Conservation (phyloP, 2,113 vertebrate genomes). For the Chamaetylas fuelleborni region DNA sequence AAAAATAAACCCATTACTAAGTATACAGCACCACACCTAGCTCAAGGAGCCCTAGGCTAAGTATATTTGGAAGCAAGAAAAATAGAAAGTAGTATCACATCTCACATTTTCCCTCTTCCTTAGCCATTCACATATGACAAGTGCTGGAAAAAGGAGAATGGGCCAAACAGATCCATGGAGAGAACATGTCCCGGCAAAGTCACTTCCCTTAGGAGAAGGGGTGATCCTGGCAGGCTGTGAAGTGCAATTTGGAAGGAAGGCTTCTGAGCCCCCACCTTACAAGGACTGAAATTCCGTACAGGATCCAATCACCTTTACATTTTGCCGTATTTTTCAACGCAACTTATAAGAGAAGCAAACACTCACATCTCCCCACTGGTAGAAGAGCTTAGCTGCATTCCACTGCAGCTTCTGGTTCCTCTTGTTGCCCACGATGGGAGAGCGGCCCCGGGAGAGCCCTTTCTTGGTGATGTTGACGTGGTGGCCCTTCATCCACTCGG, state of each 20-base stretch:
- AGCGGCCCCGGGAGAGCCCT: slow-evolving; percentile 91
- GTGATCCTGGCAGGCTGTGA: background rate
- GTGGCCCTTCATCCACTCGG: slow-evolving; percentile 99
- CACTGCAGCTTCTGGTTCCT: slow-evolving; percentile 98
- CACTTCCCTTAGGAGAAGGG: background rate
- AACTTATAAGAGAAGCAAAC: background rate
- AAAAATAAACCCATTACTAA: background rate
- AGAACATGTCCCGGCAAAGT: background rate
- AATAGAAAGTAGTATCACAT: background rate
- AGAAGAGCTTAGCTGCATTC: slow-evolving; percentile 97
- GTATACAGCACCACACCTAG: background rate
- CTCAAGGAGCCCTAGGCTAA: background rate
- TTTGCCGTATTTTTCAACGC: background rate
- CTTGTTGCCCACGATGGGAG: slow-evolving; percentile 93
- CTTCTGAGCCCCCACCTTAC: background rate
- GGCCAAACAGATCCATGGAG: background rate
- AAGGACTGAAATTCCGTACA: background rate
- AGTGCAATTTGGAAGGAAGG: background rate
- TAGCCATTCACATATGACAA: background rate
- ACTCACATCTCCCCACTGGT: slow-evolving; percentile 98
- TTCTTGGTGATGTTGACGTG: slow-evolving; percentile 97
- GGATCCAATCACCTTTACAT: background rate
- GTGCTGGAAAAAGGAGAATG: background rate
- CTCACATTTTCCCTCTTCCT: background rate
- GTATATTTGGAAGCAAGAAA: background rate